phyloP scores from a whole-genome alignment of 2,888 invertebrate species.

The Nasonia oneida region DNA sequence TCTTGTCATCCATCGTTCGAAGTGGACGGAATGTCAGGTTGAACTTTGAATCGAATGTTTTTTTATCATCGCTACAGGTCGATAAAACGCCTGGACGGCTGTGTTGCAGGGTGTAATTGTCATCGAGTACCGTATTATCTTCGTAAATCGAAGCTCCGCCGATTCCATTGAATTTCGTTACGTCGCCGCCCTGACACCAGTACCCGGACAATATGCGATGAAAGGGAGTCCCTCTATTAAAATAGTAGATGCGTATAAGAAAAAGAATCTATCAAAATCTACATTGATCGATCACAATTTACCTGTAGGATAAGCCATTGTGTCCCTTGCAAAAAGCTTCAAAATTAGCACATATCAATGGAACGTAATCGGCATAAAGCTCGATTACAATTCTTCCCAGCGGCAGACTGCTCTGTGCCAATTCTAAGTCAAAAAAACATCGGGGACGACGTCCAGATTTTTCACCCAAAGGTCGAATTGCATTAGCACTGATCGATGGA shows the following conservation, averaged over 20 bases:
- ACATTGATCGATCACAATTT: conserved; percentile 39
- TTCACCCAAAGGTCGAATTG: conserved; percentile 16
- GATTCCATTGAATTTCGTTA: conserved; percentile 81
- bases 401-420: conserved; percentile 67
- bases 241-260: neutral
- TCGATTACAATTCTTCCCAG: conserved; percentile 76
- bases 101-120: conserved; percentile 80
- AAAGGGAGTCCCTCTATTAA: conserved; percentile 76
- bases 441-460: conserved; percentile 63
- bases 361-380: conserved; percentile 75
- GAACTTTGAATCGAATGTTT: conserved; percentile 81
- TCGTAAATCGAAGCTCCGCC: conserved; percentile 81
- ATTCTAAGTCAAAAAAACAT: conserved; percentile 75
- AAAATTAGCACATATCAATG: conserved; percentile 77
- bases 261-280: too few species aligned
- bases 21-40: conserved; percentile 82
- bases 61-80: conserved; percentile 78
- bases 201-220: conserved; percentile 82
- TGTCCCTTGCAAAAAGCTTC: conserved; percentile 73
- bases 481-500: conserved; percentile 59
- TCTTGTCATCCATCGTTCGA: conserved; percentile 80
- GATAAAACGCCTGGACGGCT: conserved; percentile 81
- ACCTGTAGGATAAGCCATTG: conserved; percentile 76
- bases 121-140: conserved; percentile 76
- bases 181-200: conserved; percentile 83